Percentiles rank a stretch among this genome's conserved stretches.
Evolutionary conservation across 1,140 invertebrate genomes (phyloP).

Genomic region (Listronotus oregonensis): DNA sequence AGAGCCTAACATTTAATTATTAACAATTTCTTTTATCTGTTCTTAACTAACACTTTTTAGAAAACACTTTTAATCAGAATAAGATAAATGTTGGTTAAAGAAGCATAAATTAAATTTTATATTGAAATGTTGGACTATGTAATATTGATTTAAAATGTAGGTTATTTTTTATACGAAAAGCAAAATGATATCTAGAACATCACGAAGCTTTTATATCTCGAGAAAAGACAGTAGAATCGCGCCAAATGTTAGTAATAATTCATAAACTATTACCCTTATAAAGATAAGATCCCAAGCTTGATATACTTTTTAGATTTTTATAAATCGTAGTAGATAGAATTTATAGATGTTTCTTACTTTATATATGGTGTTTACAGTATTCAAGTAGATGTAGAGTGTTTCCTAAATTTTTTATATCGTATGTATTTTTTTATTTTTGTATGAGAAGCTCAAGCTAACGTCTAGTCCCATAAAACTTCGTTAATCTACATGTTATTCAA

Average conservation of each 20-base stretch:
- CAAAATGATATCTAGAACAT: slow-evolving; percentile 31
- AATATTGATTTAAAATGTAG: slow-evolving; percentile 25
- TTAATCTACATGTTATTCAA: slow-evolving; percentile 40
- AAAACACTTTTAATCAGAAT: neutral
- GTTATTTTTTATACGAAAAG: slow-evolving; percentile 39
- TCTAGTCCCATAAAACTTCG: slow-evolving; percentile 55
- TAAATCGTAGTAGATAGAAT: slow-evolving; percentile 47
- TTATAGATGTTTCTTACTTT: slow-evolving; percentile 55
- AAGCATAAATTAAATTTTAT: too few species aligned
- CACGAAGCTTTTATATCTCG: slow-evolving; percentile 35
- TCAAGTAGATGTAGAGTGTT: slow-evolving; percentile 55
- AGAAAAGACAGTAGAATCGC: slow-evolving; percentile 40
- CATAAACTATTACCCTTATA: slow-evolving; percentile 39
- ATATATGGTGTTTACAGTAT: slow-evolving; percentile 58
- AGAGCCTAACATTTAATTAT: slow-evolving; percentile 7
- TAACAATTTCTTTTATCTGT: neutral
- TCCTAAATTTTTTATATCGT: slow-evolving; percentile 58
- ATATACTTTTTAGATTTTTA: slow-evolving; percentile 51
- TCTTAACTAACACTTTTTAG: neutral
- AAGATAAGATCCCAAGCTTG: slow-evolving; percentile 48
- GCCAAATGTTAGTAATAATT: slow-evolving; percentile 30
- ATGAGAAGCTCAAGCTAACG: slow-evolving; percentile 57
- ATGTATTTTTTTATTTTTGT: slow-evolving; percentile 59
- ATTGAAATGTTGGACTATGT: slow-evolving; percentile 11
- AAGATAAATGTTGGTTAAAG: too few species aligned